Evolutionary conservation across 2,797 vertebrate genomes (phyloP).

Genomic region (Acanthornis magna): DNA sequence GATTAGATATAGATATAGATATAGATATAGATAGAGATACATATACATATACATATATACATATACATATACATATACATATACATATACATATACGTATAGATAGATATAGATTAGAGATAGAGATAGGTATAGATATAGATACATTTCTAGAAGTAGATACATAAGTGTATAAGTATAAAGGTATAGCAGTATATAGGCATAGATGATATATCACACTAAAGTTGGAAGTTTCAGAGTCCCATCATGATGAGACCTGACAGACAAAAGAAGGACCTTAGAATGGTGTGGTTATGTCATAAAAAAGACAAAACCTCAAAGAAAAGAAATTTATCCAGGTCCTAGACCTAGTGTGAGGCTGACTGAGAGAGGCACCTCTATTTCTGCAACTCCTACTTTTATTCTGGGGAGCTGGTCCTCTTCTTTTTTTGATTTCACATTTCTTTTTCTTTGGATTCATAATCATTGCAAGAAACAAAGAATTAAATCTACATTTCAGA

Average conservation of each 20-base stretch:
- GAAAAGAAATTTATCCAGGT: background rate
- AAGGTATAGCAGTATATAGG: too few relatives aligned
- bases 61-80: background rate
- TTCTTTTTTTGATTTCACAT: too few relatives aligned
- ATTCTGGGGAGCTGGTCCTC: background rate
- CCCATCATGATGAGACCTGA: background rate
- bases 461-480: background rate
- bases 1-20: background rate
- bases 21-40: too few relatives aligned
- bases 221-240: background rate
- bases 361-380: background rate
- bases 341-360: background rate
- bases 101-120: too few relatives aligned
- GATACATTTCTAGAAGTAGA: background rate
- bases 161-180: background rate
- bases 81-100: too few relatives aligned
- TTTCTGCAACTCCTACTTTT: background rate
- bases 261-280: background rate
- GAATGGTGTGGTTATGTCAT: background rate
- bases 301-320: background rate
- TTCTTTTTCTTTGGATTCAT: background rate
- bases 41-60: too few relatives aligned
- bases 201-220: background rate
- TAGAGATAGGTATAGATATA: background rate
- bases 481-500: conserved; percentile 4